phyloP scores from a whole-genome alignment of 2,113 vertebrate species.

The Silurus meridionalis region DNA sequence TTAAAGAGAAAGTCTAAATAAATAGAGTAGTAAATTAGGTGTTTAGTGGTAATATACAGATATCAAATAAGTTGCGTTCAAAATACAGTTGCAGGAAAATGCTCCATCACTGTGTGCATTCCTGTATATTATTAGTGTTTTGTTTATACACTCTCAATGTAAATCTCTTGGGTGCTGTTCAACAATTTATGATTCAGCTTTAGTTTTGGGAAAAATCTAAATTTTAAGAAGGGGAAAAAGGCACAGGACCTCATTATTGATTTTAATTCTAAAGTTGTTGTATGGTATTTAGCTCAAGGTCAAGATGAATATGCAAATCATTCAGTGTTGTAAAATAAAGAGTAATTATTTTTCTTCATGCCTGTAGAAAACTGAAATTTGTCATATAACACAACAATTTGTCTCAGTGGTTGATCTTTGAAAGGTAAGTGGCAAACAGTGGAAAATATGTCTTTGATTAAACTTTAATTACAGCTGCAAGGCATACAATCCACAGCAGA shows the following conservation, averaged over 20 bases:
- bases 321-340: not conserved
- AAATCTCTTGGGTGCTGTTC: not conserved
- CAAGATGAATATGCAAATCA: not conserved
- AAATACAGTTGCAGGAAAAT: not conserved
- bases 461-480: constrained; percentile 22
- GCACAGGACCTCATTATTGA: not conserved
- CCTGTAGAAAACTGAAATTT: not conserved
- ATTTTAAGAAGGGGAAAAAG: not conserved
- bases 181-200: not conserved
- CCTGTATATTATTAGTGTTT: not conserved
- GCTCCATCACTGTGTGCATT: not conserved
- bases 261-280: not conserved
- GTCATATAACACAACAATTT: not conserved
- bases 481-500: not conserved
- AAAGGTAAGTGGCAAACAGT: not conserved
- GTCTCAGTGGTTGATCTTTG: not conserved
- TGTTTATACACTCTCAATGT: not conserved
- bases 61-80: not conserved
- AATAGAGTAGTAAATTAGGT: not conserved
- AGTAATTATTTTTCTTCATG: not conserved
- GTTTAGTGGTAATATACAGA: not conserved
- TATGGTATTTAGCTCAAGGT: not conserved
- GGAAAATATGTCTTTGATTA: not conserved
- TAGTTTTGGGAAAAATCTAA: not conserved
- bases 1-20: not conserved